Percentiles rank a stretch among this genome's conserved stretches.
Conservation (phyloP, 2,797 vertebrate genomes). For the Chelon labrosus region DNA sequence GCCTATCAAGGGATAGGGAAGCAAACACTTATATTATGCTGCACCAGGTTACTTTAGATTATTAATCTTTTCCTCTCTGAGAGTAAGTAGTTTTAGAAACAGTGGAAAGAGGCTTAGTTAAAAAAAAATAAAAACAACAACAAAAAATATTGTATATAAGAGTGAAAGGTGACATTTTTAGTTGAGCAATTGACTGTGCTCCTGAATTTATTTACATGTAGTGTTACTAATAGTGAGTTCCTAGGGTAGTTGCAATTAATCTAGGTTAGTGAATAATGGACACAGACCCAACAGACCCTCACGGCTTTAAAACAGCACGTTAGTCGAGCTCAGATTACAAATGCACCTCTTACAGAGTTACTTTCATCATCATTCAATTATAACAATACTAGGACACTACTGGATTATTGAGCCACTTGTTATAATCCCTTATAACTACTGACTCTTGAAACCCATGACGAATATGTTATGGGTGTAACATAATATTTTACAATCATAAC, state of each 20-base stretch:
- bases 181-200: background rate
- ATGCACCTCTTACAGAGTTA: conserved; percentile 33
- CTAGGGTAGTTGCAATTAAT: background rate
- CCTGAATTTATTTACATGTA: background rate
- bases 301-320: conserved; percentile 40
- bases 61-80: no score
- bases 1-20: no score
- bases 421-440: conserved; percentile 21
- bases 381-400: conserved; percentile 28
- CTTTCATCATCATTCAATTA: conserved; percentile 46
- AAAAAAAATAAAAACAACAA: background rate
- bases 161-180: background rate
- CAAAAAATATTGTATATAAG: background rate
- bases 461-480: no score
- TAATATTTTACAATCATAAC: no score
- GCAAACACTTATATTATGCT: no score
- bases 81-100: no score
- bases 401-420: conserved; percentile 35
- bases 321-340: conserved; percentile 48
- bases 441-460: background rate
- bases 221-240: background rate
- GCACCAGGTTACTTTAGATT: no score
- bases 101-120: background rate
- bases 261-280: conserved; percentile 14
- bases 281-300: background rate